A percentile compares a stretch with the other conserved stretches of the same genome.
phyloP scores from a whole-genome alignment of 2,113 vertebrate genomes.

The Sceloporus undulatus region DNA sequence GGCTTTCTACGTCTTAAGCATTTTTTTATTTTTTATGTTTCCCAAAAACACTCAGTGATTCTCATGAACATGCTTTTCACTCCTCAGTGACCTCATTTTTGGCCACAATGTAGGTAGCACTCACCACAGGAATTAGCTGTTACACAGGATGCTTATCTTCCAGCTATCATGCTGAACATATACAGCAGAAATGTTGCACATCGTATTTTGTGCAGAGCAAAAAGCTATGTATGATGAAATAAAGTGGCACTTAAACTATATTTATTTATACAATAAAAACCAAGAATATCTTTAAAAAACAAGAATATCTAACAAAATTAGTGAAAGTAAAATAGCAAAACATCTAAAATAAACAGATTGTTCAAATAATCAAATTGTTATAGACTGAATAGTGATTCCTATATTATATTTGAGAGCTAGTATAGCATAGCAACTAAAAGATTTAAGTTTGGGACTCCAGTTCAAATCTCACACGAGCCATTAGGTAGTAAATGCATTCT shows the following conservation, averaged over 20 bases:
- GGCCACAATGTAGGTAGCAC: too few species aligned
- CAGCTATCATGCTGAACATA: not conserved
- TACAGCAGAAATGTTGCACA: not conserved
- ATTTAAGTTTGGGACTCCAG: not conserved
- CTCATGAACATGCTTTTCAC: too few species aligned
- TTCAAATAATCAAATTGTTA: conserved; percentile 6
- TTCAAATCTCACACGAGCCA: not conserved
- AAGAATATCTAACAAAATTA: not conserved
- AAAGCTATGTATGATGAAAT: not conserved
- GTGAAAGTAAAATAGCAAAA: not conserved
- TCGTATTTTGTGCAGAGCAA: not conserved
- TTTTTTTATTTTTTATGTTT: too few species aligned
- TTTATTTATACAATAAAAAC: not conserved
- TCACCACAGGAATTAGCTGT: too few species aligned
- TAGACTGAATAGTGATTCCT: not conserved
- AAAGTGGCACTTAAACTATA: not conserved
- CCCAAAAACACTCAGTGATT: too few species aligned
- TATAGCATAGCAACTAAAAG: not conserved
- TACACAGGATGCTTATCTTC: too few species aligned
- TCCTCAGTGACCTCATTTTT: too few species aligned
- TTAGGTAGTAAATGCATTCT: not conserved
- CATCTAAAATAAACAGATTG: not conserved
- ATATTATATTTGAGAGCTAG: not conserved
- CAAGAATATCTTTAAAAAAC: not conserved
- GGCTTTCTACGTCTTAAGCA: not conserved